Percentiles rank a stretch among this genome's conserved stretches.
Evolutionary conservation across 2,797 vertebrate species (phyloP).

Genomic region (Clarias fuscus): DNA sequence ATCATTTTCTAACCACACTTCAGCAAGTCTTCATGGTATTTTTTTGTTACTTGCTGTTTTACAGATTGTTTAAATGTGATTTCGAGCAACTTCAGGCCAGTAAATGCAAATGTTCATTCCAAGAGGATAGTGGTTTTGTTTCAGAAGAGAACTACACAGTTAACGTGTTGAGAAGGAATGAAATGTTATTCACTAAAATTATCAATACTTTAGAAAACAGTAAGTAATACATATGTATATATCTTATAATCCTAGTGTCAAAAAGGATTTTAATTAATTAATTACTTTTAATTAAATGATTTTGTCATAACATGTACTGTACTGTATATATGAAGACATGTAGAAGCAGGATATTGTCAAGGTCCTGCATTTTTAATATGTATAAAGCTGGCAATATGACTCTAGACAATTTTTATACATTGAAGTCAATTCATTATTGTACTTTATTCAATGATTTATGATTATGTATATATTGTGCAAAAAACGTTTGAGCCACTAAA

Average conservation of each 20-base stretch:
- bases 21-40: background rate
- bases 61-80: constrained; percentile 18
- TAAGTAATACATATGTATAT: constrained; percentile 41
- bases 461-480: background rate
- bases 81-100: background rate
- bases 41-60: constrained; percentile 13
- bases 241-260: too few species aligned
- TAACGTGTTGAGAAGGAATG: constrained; percentile 23
- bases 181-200: background rate
- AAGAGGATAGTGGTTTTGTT: constrained; percentile 23
- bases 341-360: background rate
- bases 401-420: background rate
- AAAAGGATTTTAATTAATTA: background rate
- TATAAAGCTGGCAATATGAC: background rate
- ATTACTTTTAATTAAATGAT: background rate
- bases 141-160: rapidly evolving
- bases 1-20: background rate
- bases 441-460: background rate
- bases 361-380: background rate
- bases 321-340: background rate
- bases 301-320: background rate
- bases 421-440: background rate
- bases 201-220: background rate
- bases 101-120: constrained; percentile 45
- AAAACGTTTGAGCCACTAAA: too few species aligned